phyloP scores from a whole-genome alignment of 2,113 vertebrate species.

The Oplegnathus fasciatus region DNA sequence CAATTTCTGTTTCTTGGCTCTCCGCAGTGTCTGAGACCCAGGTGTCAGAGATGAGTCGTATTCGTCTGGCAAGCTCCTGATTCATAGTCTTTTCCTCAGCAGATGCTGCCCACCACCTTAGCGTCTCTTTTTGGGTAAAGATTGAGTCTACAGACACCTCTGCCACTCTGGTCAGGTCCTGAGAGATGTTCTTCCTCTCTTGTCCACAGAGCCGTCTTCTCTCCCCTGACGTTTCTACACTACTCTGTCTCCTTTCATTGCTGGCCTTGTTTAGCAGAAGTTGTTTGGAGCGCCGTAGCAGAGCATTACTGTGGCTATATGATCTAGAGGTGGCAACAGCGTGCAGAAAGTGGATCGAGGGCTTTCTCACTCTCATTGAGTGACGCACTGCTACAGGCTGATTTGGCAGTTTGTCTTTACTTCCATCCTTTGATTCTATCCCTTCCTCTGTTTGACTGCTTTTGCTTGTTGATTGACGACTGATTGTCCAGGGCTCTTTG shows the following conservation, averaged over 20 bases:
- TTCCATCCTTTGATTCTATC: conserved; percentile 36
- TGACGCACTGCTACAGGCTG: conserved; percentile 84
- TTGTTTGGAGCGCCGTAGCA: conserved; percentile 90
- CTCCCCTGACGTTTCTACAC: conserved; percentile 32
- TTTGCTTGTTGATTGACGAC: conserved; percentile 42
- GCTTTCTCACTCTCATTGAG: conserved; percentile 90
- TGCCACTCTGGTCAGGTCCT: conserved; percentile 78
- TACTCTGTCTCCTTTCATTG: conserved; percentile 79
- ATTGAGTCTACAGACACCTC: conserved; percentile 88
- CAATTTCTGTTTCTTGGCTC: conserved; percentile 74
- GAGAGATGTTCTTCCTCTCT: conserved; percentile 41
- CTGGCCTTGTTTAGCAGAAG: conserved; percentile 88
- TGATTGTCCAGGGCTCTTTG: conserved; percentile 78
- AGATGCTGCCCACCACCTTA: conserved; percentile 94
- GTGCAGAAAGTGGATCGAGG: conserved; percentile 90
- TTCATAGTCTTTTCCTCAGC: conserved; percentile 88
- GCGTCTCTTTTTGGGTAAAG: conserved; percentile 86
- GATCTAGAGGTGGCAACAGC: conserved; percentile 88
- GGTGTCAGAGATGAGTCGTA: conserved; percentile 90
- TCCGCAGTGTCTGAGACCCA: conserved; percentile 89
- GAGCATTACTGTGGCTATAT: conserved; percentile 89
- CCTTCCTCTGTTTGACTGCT: conserved; percentile 33
- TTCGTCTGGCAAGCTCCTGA: conserved; percentile 90
- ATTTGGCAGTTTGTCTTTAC: conserved; percentile 29
- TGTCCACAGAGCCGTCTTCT: conserved; percentile 32